Evolutionary conservation across 2,113 vertebrate species (phyloP), one percentile per base, ranked within the genome.

Genomic region (Brevimyrus niger): DNA sequence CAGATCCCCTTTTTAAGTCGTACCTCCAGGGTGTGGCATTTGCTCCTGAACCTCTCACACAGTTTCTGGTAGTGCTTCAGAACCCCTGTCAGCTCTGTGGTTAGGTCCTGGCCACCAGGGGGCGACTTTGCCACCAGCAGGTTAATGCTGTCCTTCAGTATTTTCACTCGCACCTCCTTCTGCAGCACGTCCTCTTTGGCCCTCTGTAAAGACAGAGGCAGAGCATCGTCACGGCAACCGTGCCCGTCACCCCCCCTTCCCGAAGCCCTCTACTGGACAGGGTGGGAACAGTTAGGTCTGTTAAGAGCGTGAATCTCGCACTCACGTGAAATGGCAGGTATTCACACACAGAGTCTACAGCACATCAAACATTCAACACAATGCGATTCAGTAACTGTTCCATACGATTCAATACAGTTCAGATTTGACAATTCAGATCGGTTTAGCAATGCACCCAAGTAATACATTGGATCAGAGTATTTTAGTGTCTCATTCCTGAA

Each of bases 141-240:
- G 92, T 97, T 97, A 93, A 99, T 99, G 92, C 94, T 99, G 95
- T 99, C 98, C 93, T 97, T 99, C 89, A 99, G 94, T 93, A 99
- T 99, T 95, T 99, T 99, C 93, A 99, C 98, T 82, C 98, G 94
- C 93, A 99, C 98, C 92, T 99, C 98, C 80, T 99, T 99, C 96
- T 99, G 98, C 31, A 98, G 89, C 95, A 99, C 98, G 4, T 99
- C 98, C 96, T 99, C 98, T 94, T 98, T 97, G 0, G 98, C 98
- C 91, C 98, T 97, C 98, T 99, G 94, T 19, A 27, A 11, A 53
- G 23, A 86, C 47, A 87, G n/a, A 35, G 27, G n/a, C 19, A 35
- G 17, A 31, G n/a, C 10, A 6, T 50, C 47, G 4, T 50, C 85
- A 86, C 53, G 53, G 53, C 17, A 35, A 13, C 46, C 8, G 23